Percentiles rank a stretch among this genome's conserved stretches.
These are phyloP conservation scores for Taeniopygia guttata DNA, from an alignment of 2,797 vertebrate genomes.

Conservation along the genomic window DNA sequence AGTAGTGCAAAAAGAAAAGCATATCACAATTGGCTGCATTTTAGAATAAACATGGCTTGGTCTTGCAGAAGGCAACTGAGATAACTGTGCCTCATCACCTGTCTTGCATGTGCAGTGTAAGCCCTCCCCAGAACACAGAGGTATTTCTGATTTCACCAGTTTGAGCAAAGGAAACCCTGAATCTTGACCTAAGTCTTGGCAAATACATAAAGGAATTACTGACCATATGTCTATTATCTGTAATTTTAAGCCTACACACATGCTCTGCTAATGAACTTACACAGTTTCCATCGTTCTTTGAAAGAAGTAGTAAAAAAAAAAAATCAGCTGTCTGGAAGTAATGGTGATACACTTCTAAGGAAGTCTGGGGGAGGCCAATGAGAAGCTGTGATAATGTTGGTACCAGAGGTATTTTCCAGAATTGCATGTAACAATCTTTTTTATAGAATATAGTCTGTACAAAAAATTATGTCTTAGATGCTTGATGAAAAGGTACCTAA, in stretches of 20 bases:
- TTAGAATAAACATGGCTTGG: background rate
- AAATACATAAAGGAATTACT: slow-evolving; percentile 41
- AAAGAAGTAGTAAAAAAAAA: slow-evolving; percentile 35
- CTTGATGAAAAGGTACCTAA: background rate
- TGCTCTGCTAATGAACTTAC: slow-evolving; percentile 52
- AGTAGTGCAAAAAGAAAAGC: background rate
- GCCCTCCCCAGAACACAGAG: background rate
- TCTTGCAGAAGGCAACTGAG: background rate
- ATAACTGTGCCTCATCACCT: background rate
- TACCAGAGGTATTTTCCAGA: background rate
- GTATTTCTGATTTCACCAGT: slow-evolving; percentile 9
- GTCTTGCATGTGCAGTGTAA: background rate
- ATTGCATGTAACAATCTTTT: background rate
- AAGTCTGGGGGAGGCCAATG: background rate
- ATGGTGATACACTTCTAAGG: background rate
- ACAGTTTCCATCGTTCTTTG: slow-evolving; percentile 25
- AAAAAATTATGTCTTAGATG: background rate
- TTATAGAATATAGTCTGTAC: background rate
- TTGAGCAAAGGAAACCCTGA: slow-evolving; percentile 26
- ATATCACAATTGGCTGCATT: background rate
- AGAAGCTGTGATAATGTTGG: background rate
- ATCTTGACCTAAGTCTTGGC: slow-evolving; percentile 47
- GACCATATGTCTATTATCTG: slow-evolving; percentile 44
- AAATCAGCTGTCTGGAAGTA: background rate
- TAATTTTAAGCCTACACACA: slow-evolving; percentile 60